phyloP scores from a whole-genome alignment of 2,113 vertebrate species.

The Python bivittatus region DNA sequence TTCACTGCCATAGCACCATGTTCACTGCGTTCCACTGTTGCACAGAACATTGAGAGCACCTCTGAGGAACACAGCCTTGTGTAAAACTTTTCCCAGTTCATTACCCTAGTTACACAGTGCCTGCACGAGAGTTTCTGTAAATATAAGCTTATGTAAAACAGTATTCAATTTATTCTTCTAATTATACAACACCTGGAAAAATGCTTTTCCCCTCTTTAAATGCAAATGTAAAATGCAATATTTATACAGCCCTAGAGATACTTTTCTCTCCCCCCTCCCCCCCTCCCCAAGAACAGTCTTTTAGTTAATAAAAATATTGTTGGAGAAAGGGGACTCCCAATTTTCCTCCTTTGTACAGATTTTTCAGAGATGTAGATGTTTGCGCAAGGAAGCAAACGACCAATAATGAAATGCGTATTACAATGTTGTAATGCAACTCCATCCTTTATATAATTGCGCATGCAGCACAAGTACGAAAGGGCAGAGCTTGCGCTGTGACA shows the following conservation, averaged over 20 bases:
- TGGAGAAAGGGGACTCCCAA: background rate
- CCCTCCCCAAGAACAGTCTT: background rate
- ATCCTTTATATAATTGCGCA: background rate
- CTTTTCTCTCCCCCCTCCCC: background rate
- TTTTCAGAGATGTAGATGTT: background rate
- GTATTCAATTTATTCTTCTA: background rate
- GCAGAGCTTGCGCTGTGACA: background rate
- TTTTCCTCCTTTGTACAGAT: background rate
- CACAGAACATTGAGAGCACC: background rate
- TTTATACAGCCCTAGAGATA: background rate
- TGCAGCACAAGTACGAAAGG: background rate
- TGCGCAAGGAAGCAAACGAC: background rate
- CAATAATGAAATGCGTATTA: background rate
- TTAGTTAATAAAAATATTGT: background rate
- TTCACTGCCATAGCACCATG: background rate
- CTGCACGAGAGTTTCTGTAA: background rate
- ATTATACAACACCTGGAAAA: background rate
- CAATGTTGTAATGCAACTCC: background rate
- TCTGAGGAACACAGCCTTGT: background rate
- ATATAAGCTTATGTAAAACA: background rate
- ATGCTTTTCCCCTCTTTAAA: background rate
- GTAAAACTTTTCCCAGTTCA: background rate
- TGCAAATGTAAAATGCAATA: background rate
- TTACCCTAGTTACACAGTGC: background rate
- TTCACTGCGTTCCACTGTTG: background rate